Base-by-base conservation (phyloP, 2,888 invertebrate species). In the Acanthoscelides obtectus region DNA sequence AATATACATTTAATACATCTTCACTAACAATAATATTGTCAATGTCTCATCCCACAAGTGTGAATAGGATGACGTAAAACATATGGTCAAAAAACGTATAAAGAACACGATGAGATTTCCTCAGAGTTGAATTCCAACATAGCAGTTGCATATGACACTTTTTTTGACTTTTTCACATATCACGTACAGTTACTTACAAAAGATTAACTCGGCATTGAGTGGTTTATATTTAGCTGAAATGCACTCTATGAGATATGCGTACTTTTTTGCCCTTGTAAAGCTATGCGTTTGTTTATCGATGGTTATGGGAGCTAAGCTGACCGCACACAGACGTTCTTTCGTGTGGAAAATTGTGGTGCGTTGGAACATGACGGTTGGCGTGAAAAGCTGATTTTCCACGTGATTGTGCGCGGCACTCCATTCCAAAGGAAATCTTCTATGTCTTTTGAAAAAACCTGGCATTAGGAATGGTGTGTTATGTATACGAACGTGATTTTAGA, bases 21-120 rank as follows among this genome's bases (percentile, higher is more conserved):
- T 70, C 65, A 70, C 71, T 73, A 70, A 74, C 65, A 69, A 67
- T 74, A 72, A 75, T 75, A 75, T 75, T 75, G 75, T 75, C 75
- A 71, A 67, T 72, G 68, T 67, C 70, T 70, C 69, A 73, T 25
- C 71, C 72, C 65, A 71, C 63, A 6, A 66, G 45, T 66, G 67
- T 68, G 22, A 25, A 69, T 69, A 22, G 12, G 45, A 12, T 45
- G 45, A 4, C 45, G 3, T 45, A 17, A 45, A 45, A 3, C 8
- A 25, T 6, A 17, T 45, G 45, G 17, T 12, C 45, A 17, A 6
- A 12, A n/a, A 45, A 45, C 45, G 17, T 45, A 45, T 25, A 5
- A 25, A 3, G 6, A 25, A 25, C 25, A 25, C 45, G 17, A 12
- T 45, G 45, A 4, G 45, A 45, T 45, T 45, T 45, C 3, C 8